phyloP scores from a whole-genome alignment of 2,888 invertebrate species.

The Conus canariensis region DNA sequence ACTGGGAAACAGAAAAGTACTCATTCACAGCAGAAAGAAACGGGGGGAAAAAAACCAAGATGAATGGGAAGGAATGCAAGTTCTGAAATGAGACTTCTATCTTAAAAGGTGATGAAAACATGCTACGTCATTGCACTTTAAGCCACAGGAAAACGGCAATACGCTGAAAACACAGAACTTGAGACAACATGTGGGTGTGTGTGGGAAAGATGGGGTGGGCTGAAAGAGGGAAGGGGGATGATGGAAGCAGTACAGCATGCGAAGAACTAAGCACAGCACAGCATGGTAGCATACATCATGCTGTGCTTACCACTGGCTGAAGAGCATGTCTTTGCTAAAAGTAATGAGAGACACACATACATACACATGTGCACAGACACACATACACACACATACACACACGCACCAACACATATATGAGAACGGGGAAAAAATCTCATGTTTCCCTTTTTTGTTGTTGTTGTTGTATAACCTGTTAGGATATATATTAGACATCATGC shows the following conservation, averaged over 20 bases:
- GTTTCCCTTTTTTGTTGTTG: not conserved
- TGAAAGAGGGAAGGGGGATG: not conserved
- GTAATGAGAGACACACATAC: not conserved
- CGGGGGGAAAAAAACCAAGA: too few relatives aligned
- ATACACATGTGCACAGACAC: not conserved
- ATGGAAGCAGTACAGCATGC: not conserved
- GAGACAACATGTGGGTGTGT: not conserved
- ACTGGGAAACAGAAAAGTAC: too few relatives aligned
- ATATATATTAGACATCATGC: too few relatives aligned
- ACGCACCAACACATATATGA: not conserved
- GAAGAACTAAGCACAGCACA: not conserved
- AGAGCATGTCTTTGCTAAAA: not conserved
- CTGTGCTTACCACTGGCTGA: constrained; percentile 15
- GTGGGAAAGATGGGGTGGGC: not conserved
- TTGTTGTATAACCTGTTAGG: too few relatives aligned
- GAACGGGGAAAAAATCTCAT: not conserved
- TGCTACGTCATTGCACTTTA: not conserved
- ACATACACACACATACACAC: not conserved
- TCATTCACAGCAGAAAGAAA: too few relatives aligned
- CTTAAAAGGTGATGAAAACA: not conserved
- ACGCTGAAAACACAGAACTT: too few relatives aligned
- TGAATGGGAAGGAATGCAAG: too few relatives aligned
- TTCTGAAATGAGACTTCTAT: too few relatives aligned
- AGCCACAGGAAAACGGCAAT: not conserved
- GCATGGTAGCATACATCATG: not conserved